A percentile compares a stretch with the other conserved stretches of the same genome.
phyloP scores from a whole-genome alignment of 2,888 invertebrate genomes.

The Andrena chrysosceles region DNA sequence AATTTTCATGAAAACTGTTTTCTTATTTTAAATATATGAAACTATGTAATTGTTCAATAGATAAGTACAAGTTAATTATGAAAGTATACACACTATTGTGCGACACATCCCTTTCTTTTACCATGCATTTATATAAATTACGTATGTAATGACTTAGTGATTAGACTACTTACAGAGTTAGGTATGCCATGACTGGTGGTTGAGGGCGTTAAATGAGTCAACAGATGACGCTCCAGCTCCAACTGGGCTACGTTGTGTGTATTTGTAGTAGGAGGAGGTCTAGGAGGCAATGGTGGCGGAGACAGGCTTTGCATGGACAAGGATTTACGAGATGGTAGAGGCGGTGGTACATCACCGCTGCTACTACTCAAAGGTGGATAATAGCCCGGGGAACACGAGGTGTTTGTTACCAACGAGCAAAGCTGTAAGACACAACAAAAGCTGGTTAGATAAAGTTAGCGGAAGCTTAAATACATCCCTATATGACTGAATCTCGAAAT shows the following conservation, averaged over 20 bases:
- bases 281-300: constrained; percentile 88
- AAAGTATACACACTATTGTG: constrained; percentile 26
- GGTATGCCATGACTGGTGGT: constrained; percentile 84
- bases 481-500: constrained; percentile 50
- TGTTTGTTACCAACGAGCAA: constrained; percentile 85
- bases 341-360: constrained; percentile 84
- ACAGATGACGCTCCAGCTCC: constrained; percentile 83
- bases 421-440: constrained; percentile 85
- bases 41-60: constrained; percentile 16
- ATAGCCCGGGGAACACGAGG: constrained; percentile 82
- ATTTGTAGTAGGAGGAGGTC: constrained; percentile 85
- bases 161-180: constrained; percentile 85
- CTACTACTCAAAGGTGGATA: constrained; percentile 80
- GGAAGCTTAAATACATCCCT: constrained; percentile 72
- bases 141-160: constrained; percentile 69
- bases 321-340: constrained; percentile 84
- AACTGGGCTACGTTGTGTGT: constrained; percentile 82
- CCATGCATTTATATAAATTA: constrained; percentile 58
- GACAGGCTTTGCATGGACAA: constrained; percentile 83
- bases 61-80: constrained; percentile 33
- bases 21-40: constrained; percentile 5
- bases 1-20: background rate
- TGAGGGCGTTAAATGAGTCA: constrained; percentile 84
- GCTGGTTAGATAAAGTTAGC: constrained; percentile 79
- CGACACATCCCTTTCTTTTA: constrained; percentile 21